Evolutionary conservation across 2,888 invertebrate species (phyloP).

Genomic region (Drosophila melanosoma): DNA sequence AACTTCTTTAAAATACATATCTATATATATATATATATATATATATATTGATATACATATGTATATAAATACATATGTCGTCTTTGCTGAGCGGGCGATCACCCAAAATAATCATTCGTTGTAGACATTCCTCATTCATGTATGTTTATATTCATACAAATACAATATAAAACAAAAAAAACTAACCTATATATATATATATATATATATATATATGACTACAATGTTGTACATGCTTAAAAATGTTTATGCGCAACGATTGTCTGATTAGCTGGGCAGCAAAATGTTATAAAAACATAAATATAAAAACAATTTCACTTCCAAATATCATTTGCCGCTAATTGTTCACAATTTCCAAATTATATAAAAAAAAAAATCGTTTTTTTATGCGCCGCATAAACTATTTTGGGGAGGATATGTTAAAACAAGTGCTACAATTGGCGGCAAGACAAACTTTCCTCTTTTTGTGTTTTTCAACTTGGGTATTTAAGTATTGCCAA

Average conservation of each 20-base stretch:
- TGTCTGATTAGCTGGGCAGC: constrained; percentile 1
- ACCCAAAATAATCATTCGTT: constrained; percentile 48
- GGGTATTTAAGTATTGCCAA: constrained; percentile 21
- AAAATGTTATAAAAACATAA: not conserved
- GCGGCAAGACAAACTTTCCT: constrained; percentile 25
- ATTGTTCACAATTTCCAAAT: not conserved
- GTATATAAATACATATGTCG: constrained; percentile 31
- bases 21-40: not conserved
- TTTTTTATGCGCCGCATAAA: not conserved
- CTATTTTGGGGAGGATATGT: constrained; percentile 7
- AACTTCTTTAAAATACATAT: not conserved
- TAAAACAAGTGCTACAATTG: constrained; percentile 31
- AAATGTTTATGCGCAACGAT: constrained; percentile 12
- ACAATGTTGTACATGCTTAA: not conserved
- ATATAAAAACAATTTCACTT: not conserved
- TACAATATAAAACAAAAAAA: constrained; percentile 5
- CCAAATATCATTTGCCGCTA: not conserved
- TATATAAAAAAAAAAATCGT: not conserved
- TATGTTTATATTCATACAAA: constrained; percentile 4
- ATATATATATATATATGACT: constrained; percentile 13
- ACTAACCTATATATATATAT: not conserved
- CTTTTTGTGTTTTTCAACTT: constrained; percentile 21
- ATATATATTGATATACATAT: not conserved
- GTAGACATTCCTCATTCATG: constrained; percentile 52
- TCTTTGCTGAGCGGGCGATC: constrained; percentile 57